Percentiles rank a stretch among this genome's conserved stretches.
Conservation (phyloP, 2,888 invertebrate species). For the Cerastis leucographa region DNA sequence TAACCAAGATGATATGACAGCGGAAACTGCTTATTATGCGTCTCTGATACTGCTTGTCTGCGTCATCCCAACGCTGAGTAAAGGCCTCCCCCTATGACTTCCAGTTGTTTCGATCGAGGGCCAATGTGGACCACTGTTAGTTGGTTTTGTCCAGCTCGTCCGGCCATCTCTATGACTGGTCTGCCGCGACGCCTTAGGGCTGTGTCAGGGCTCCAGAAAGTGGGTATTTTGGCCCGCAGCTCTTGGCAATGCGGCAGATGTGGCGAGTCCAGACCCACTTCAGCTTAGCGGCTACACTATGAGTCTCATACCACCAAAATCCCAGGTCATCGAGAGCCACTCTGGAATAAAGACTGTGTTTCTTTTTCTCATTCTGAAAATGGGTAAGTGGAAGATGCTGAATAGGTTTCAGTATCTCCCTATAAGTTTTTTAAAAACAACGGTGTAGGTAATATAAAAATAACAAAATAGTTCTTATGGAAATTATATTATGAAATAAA, state of each 20-base stretch:
- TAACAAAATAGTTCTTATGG: too few relatives aligned
- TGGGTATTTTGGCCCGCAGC: not conserved
- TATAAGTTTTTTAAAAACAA: not conserved
- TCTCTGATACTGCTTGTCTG: not conserved
- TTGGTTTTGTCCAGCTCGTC: not conserved
- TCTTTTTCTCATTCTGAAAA: not conserved
- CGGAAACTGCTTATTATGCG: not conserved
- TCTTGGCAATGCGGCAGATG: not conserved
- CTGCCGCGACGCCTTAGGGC: not conserved
- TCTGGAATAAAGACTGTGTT: not conserved
- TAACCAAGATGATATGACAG: not conserved
- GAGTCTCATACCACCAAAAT: not conserved
- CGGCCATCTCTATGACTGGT: not conserved
- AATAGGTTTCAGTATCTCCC: not conserved
- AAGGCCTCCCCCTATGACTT: not conserved
- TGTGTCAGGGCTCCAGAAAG: not conserved
- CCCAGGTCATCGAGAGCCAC: not conserved
- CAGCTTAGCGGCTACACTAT: not conserved
- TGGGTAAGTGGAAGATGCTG: not conserved
- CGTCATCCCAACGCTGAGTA: not conserved
- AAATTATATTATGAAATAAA: not conserved
- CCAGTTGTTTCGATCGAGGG: not conserved
- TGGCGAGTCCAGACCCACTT: not conserved
- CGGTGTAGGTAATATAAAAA: not conserved
- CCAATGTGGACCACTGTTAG: not conserved